These are phyloP conservation scores for Pteronotus mesoamericanus DNA, from an alignment of 2,797 vertebrate genomes.

Conservation along the genomic window DNA sequence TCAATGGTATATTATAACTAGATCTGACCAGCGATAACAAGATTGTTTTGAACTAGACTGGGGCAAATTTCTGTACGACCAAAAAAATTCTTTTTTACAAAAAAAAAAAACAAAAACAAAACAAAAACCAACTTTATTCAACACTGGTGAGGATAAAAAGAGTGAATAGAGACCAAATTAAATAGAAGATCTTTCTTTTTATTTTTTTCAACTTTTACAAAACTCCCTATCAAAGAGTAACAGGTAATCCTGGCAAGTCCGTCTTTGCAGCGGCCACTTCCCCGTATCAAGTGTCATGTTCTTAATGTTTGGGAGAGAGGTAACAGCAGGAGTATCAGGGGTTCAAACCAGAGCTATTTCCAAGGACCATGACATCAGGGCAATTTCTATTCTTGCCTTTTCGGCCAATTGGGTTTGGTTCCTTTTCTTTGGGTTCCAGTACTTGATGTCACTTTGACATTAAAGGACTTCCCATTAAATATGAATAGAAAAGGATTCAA, in stretches of 20 bases:
- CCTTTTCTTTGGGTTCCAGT: background rate
- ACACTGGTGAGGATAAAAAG: background rate
- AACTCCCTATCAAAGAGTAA: background rate
- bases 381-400: background rate
- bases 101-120: background rate
- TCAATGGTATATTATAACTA: background rate
- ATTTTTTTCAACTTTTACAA: background rate
- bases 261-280: background rate
- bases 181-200: background rate
- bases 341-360: background rate
- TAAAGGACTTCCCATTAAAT: background rate
- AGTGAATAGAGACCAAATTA: background rate
- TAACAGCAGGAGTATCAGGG: no score
- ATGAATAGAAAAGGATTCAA: background rate
- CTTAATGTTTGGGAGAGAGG: background rate
- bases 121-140: background rate
- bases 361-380: no score
- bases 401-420: background rate
- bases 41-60: background rate
- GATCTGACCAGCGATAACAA: background rate
- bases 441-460: background rate
- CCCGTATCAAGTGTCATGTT: rapidly evolving
- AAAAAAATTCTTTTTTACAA: background rate
- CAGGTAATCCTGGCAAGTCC: background rate
- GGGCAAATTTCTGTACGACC: background rate